Evolutionary conservation across 2,888 invertebrate species (phyloP).

Genomic region (Venusia cambrica): DNA sequence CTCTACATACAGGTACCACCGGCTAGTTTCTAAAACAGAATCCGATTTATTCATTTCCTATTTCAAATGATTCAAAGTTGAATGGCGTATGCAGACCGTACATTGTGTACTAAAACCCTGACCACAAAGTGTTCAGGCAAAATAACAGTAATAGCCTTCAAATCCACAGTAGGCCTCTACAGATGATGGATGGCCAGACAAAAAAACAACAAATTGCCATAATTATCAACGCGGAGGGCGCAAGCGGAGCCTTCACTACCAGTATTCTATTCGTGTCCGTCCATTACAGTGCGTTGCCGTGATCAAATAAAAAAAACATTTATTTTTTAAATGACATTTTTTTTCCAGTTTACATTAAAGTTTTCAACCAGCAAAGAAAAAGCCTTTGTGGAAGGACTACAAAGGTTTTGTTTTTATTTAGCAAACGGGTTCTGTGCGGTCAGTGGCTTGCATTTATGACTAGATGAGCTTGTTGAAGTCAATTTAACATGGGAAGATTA

Average conservation of each 20-base stretch:
- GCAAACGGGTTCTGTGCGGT: constrained; percentile 44
- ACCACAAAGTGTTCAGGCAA: constrained; percentile 9
- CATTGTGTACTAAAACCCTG: constrained; percentile 1
- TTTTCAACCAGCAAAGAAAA: constrained; percentile 13
- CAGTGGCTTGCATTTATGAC: constrained; percentile 38
- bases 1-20: too few relatives aligned
- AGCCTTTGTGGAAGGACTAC: constrained; percentile 5
- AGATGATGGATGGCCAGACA: constrained; percentile 55
- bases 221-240: constrained; percentile 72
- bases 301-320: constrained; percentile 25
- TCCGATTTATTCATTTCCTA: too few relatives aligned
- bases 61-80: too few relatives aligned
- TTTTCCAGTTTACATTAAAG: constrained; percentile 1
- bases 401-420: constrained; percentile 17
- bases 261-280: constrained; percentile 55
- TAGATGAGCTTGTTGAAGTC: constrained; percentile 37
- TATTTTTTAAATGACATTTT: neutral
- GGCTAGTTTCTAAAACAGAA: too few relatives aligned
- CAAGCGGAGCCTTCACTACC: constrained; percentile 47
- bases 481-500: constrained; percentile 34
- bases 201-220: constrained; percentile 63
- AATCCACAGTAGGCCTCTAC: constrained; percentile 22
- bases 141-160: constrained; percentile 23
- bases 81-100: too few relatives aligned
- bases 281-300: constrained; percentile 38